Conservation (phyloP, 1,140 invertebrate species). For the Carposina sasakii region DNA sequence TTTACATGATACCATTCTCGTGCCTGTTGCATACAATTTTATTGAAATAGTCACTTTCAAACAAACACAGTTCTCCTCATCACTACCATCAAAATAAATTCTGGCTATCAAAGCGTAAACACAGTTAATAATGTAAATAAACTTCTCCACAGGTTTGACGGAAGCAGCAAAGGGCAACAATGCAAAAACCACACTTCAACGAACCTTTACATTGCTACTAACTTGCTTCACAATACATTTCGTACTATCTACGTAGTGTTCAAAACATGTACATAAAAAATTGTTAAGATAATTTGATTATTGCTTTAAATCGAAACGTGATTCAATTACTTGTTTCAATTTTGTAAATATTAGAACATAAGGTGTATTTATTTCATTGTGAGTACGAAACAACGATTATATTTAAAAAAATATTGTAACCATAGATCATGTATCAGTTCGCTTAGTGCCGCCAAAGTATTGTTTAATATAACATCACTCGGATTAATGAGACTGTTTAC, state of each 20-base stretch:
- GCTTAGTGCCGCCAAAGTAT: constrained; percentile 64
- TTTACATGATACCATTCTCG: background rate
- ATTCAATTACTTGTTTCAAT: constrained; percentile 50
- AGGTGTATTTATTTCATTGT: constrained; percentile 29
- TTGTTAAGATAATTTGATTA: constrained; percentile 18
- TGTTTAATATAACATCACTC: constrained; percentile 58
- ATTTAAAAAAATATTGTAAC: constrained; percentile 10
- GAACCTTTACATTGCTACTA: constrained; percentile 31
- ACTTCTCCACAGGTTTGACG: constrained; percentile 44
- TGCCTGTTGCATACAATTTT: too few relatives aligned
- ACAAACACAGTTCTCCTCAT: too few relatives aligned
- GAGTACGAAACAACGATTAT: constrained; percentile 20
- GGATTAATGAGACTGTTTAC: constrained; percentile 70
- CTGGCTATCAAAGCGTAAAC: too few relatives aligned
- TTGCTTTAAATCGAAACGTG: constrained; percentile 42
- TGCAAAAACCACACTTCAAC: constrained; percentile 21
- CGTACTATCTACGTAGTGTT: constrained; percentile 43
- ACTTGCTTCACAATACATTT: constrained; percentile 35
- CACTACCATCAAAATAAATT: too few relatives aligned
- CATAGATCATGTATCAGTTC: constrained; percentile 47
- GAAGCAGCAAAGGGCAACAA: constrained; percentile 49
- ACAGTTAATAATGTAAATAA: too few relatives aligned
- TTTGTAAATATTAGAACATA: constrained; percentile 49
- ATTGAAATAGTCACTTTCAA: too few relatives aligned
- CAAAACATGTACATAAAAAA: constrained; percentile 39